Base-by-base conservation (phyloP, 2,888 invertebrate species). In the Bombylius major region DNA sequence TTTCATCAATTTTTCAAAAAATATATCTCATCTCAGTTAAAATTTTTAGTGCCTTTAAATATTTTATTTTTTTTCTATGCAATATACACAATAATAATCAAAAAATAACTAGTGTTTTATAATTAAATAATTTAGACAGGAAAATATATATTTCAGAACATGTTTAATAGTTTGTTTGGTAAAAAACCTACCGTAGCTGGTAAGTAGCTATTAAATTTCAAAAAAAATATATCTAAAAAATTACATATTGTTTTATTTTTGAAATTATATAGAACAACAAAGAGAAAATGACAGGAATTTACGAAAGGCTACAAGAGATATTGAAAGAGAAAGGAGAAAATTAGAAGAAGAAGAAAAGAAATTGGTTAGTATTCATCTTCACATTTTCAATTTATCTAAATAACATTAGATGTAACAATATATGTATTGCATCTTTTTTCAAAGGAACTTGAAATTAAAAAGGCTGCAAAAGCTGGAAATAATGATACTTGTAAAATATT, bases 311-410 rank as follows among this genome's bases (percentile, higher is more conserved):
- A 82, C 85, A 9, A 77, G 95, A 62, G 93, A 92, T 64, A 78
- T 95, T 62, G 91, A 91, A 60, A 78, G 90, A 60, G 94, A 94
- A 68, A 81, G 88, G 62, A 76, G 80, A 54, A 83, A 87, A 60
- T 73, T 95, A 63, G 94, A 94, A 70, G 79, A 86, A 63, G 90
- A 94, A 70, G 94, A 95, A 70, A 91, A 92, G 63, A 90, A 92
- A 78, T 72, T 95, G 71, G 89, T 89, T 72, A 73, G 75, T 65
- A 49, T 3, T 23, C 3, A 23, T 23, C 3, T 23, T 23, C 23
- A 23, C 36, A 9, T 14, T 36, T 36, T 36, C 4, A 9, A 4
- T 36, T 36, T 36, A 36, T 36, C 36, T 9, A 36, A 36, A 8
- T 36, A 36, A 36, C 8, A 6, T 36, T 36, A 8, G 8, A 36